A percentile compares a stretch with the other conserved stretches of the same genome.
These are phyloP conservation scores for Trissolcus brochymenae DNA, from an alignment of 2,888 invertebrate species.

Conservation along the genomic window DNA sequence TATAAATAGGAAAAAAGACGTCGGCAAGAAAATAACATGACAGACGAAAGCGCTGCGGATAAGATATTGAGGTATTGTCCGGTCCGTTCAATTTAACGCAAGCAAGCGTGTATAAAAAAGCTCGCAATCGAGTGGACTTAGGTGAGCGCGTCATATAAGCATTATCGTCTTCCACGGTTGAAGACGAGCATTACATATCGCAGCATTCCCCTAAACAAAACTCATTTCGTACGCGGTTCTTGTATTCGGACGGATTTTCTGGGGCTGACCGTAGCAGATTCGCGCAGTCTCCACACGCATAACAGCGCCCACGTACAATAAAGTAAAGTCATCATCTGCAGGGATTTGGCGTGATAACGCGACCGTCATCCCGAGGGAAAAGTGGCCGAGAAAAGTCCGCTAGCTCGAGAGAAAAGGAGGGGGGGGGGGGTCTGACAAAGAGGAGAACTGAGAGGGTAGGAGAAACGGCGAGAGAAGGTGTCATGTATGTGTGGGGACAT, in stretches of 20 bases:
- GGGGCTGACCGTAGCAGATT: constrained; percentile 57
- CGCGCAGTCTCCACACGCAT: constrained; percentile 53
- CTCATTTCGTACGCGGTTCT: constrained; percentile 73
- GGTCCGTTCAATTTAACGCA: constrained; percentile 30
- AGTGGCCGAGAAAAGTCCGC: constrained; percentile 58
- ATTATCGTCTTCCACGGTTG: constrained; percentile 28
- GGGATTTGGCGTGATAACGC: constrained; percentile 75
- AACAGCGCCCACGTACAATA: constrained; percentile 72
- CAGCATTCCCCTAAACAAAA: constrained; percentile 55
- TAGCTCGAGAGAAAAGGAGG: constrained; percentile 51
- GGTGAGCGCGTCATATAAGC: constrained; percentile 47
- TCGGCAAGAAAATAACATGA: constrained; percentile 22
- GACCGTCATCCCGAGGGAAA: constrained; percentile 64
- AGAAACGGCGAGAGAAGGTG: constrained; percentile 4
- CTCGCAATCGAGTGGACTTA: constrained; percentile 54
- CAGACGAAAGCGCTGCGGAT: constrained; percentile 14
- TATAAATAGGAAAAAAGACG: constrained; percentile 3
- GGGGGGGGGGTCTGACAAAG: constrained; percentile 28
- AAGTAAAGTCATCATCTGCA: constrained; percentile 76
- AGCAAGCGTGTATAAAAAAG: constrained; percentile 25
- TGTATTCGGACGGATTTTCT: constrained; percentile 69
- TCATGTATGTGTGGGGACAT: constrained; percentile 50
- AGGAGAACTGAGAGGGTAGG: background rate
- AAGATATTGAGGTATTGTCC: constrained; percentile 35
- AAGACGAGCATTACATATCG: constrained; percentile 44